Base-by-base conservation (phyloP, 1,140 invertebrate species). In the Sitophilus oryzae region DNA sequence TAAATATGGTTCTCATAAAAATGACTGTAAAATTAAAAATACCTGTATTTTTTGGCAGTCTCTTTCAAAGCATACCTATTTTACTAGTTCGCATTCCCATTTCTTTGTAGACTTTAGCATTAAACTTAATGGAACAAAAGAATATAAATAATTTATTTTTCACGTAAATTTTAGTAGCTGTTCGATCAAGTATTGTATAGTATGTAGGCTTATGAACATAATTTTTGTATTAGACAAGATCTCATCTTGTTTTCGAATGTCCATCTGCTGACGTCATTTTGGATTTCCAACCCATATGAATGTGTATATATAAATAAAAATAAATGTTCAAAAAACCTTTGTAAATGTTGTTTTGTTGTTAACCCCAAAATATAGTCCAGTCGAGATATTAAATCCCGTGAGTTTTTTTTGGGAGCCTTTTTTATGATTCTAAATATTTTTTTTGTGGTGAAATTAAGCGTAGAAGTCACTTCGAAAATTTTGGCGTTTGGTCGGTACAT, bases 261-360 rank as follows among this genome's bases (percentile, higher is more conserved):
- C 18, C 5, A 18, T 2, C 4, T 18, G 4, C 16, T 41, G n/a
- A 4, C 3, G 8, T 18, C 3, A 18, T 16, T 16, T 41, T 18
- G 10, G 10, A 2, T 4, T 41, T 41, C 18, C 4, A 18, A 37
- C n/a, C 35, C 5, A 41, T 41, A 41, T 41, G 11, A 41, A 41
- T 41, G 38, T 41, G 38, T 41, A 41, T 16, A 41, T 41, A 41
- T 18, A 41, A 41, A 41, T 41, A 41, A 41, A 41, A 41, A 41
- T 41, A 41, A 8, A 41, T 41, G 38, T 41, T 41, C 38, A 41
- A 41, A 41, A 38, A 41, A 41, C 19, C 14, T 41, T 41, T 41
- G 3, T 41, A 41, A 41, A 41, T 5, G 3, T 41, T 41, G 38
- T 41, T 41, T 37, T 41, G 10, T 41, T 41, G 36, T 38, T 38